Conservation (phyloP, 2,888 invertebrate genomes). For the Vesta saturnalis region DNA sequence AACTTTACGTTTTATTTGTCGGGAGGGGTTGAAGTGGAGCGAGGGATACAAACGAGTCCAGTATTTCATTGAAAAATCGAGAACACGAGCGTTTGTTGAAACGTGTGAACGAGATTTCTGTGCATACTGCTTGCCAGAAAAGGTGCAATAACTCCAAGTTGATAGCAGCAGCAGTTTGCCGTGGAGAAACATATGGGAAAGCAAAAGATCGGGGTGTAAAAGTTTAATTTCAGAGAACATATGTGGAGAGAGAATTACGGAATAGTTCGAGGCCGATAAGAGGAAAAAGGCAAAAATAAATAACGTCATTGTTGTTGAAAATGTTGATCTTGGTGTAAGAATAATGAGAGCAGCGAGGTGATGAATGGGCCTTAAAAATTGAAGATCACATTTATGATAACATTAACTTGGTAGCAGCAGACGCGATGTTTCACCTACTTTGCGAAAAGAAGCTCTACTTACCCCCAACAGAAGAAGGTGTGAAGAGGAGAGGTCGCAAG, state of each 20-base stretch:
- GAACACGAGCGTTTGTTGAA: neutral
- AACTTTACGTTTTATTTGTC: neutral
- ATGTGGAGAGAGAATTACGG: constrained; percentile 14
- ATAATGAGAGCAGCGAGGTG: constrained; percentile 19
- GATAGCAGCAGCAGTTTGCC: too few species aligned
- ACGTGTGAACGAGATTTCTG: neutral
- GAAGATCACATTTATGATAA: constrained; percentile 13
- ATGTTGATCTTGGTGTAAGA: neutral
- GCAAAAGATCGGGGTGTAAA: neutral
- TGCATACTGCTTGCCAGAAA: neutral
- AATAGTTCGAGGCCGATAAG: constrained; percentile 7
- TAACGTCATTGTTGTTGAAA: constrained; percentile 15
- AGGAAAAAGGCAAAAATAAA: too few species aligned
- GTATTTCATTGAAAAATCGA: neutral
- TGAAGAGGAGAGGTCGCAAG: constrained; percentile 26
- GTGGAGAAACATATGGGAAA: constrained; percentile 1
- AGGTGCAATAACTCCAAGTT: neutral
- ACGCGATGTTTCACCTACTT: too few species aligned
- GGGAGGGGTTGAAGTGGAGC: neutral
- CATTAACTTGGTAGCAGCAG: constrained; percentile 24
- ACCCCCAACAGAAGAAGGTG: neutral
- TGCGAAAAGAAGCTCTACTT: constrained; percentile 9
- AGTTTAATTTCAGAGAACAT: constrained; percentile 67
- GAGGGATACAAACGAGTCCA: neutral
- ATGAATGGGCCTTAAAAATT: constrained; percentile 20